A percentile compares a stretch with the other conserved stretches of the same genome.
Conservation (phyloP, 2,797 vertebrate species). For the Tiaroga cobitis region DNA sequence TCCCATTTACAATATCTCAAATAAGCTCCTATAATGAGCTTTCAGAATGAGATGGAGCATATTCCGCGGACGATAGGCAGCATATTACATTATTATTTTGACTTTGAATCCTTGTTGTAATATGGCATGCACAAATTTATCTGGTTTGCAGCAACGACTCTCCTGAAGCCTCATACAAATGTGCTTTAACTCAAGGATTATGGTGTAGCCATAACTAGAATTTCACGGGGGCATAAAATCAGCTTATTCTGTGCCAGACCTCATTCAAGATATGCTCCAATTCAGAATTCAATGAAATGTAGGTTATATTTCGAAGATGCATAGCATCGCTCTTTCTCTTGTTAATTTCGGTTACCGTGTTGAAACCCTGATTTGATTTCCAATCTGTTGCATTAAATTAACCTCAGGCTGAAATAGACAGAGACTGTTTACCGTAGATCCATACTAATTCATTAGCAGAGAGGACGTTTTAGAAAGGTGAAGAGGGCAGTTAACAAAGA, state of each 20-base stretch:
- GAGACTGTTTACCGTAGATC: constrained; percentile 29
- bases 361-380: constrained; percentile 21
- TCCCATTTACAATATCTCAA: constrained; percentile 38
- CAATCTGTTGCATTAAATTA: constrained; percentile 22
- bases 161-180: constrained; percentile 26
- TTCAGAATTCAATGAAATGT: constrained; percentile 10
- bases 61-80: background rate
- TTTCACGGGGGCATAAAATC: constrained; percentile 30
- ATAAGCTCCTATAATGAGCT: constrained; percentile 33
- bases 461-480: constrained; percentile 8
- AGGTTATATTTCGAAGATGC: background rate
- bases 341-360: constrained; percentile 13
- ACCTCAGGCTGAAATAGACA: constrained; percentile 16
- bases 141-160: background rate
- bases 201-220: background rate
- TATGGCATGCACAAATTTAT: constrained; percentile 5
- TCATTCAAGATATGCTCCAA: constrained; percentile 21
- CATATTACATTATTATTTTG: constrained; percentile 34
- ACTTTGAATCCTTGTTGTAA: constrained; percentile 32
- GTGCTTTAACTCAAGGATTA: constrained; percentile 30
- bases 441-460: constrained; percentile 37
- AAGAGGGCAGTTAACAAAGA: constrained; percentile 39
- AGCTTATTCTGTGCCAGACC: constrained; percentile 8
- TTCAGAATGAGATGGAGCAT: constrained; percentile 36
- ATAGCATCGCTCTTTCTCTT: background rate